Evolutionary conservation across 2,888 invertebrate genomes (phyloP).

Genomic region (Endomychus coccineus): DNA sequence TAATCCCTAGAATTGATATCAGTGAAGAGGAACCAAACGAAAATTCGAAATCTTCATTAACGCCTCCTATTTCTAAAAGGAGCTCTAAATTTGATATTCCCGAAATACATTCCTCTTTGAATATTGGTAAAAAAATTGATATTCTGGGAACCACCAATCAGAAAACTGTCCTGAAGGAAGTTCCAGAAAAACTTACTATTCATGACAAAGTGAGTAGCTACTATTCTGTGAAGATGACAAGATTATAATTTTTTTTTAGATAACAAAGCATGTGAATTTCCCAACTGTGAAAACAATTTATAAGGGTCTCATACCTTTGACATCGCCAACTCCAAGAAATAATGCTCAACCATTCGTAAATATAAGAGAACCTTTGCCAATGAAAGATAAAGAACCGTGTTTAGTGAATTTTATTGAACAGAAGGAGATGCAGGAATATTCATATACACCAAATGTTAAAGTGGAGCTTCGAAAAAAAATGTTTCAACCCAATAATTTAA

Average conservation of each 20-base stretch:
- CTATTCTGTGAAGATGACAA: background rate
- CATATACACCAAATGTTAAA: constrained; percentile 14
- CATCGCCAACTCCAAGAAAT: constrained; percentile 16
- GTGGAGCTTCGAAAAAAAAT: constrained; percentile 7
- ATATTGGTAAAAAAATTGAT: constrained; percentile 13
- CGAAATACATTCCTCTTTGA: constrained; percentile 12
- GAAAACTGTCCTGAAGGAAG: background rate
- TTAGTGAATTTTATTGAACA: constrained; percentile 24
- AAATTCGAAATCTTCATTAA: too few relatives aligned
- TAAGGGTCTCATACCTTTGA: constrained; percentile 29
- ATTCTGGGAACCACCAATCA: constrained; percentile 4
- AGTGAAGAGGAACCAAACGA: too few relatives aligned
- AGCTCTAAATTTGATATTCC: constrained; percentile 11
- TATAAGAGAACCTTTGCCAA: constrained; percentile 22
- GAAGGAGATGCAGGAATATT: constrained; percentile 10
- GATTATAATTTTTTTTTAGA: constrained; percentile 19
- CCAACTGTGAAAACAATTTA: constrained; percentile 26
- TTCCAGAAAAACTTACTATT: constrained; percentile 3
- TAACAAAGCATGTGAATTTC: constrained; percentile 29
- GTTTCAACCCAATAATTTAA: constrained; percentile 14
- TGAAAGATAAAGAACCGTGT: constrained; percentile 27
- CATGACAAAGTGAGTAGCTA: constrained; percentile 12
- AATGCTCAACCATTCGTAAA: constrained; percentile 14
- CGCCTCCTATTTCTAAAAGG: constrained; percentile 1
- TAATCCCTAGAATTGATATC: constrained; percentile 5